Base-by-base conservation (phyloP, 2,113 vertebrate genomes). In the Hiodon alosoides region DNA sequence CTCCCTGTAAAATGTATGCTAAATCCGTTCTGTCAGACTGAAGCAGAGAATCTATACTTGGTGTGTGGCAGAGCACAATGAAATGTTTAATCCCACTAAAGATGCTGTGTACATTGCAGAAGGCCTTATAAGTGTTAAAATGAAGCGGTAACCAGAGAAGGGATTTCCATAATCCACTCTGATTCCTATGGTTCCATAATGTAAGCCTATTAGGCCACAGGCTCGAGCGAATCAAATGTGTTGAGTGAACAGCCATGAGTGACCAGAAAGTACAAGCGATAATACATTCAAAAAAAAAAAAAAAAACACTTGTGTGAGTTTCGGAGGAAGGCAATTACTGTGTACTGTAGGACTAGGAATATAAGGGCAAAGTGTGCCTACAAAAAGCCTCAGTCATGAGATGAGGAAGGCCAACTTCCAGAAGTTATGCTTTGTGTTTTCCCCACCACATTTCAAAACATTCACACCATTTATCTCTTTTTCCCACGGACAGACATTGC, bases 111-210 rank as follows among this genome's bases (percentile, higher is more conserved):
- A 80, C 67, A 57, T 77, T 16, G 76, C 54, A 76, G 71, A 79
- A 75, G 72, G 73, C 76, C 75, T 80, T 83, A 85, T 79, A 79
- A 72, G 57, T 78, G 73, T 78, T 79, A 78, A 72, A 73, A 69
- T 72, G 14, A 55, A 86, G 82, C 61, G 77, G 75, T 71, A 82
- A 78, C 71, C 76, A 74, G 76, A 81, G 80, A 79, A 76, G 78
- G 76, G 83, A 86, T 86, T 85, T 81, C 71, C 79, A 83, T 88
- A 87, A 88, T 88, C 85, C 82, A 87, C 82, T 86, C 79, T 82
- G 60, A 64, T 84, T 81, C 81, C 80, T 85, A 80, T 78, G 80
- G 78, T 81, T 80, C 77, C 69, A 55, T 50, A 81, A 82, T 17
- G 76, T 86, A 84, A 83, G 82, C 83, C 82, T 84, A 78, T 86